Evolutionary conservation across 2,888 invertebrate species (phyloP).

Genomic region (Apocheima hispidaria): DNA sequence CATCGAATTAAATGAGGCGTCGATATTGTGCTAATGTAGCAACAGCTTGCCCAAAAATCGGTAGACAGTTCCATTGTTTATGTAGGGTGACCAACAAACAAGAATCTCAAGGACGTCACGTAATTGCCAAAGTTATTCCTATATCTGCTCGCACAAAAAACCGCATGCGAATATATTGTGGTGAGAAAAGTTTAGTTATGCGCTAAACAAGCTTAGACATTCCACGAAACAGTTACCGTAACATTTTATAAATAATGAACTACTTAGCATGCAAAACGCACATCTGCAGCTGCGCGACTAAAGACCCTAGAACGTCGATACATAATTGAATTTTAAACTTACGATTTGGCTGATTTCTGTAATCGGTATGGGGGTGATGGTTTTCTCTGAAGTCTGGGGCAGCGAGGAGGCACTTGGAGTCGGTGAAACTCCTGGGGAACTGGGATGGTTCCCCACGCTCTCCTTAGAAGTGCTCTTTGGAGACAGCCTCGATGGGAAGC

Average conservation of each 20-base stretch:
- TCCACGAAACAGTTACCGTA: slow-evolving; percentile 56
- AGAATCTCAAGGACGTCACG: slow-evolving; percentile 32
- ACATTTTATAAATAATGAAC: slow-evolving; percentile 59
- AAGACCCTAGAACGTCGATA: slow-evolving; percentile 35
- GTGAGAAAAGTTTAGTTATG: slow-evolving; percentile 50
- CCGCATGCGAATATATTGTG: slow-evolving; percentile 36
- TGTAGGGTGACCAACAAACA: slow-evolving; percentile 35
- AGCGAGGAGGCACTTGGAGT: slow-evolving; percentile 87
- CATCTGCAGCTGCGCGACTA: slow-evolving; percentile 51
- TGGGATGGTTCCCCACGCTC: slow-evolving; percentile 86
- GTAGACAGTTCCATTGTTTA: slow-evolving; percentile 33
- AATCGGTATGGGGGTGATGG: slow-evolving; percentile 86
- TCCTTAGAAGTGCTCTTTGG: slow-evolving; percentile 93
- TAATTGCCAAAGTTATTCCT: slow-evolving; percentile 17
- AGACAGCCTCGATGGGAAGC: slow-evolving; percentile 94
- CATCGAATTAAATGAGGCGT: slow-evolving; percentile 38
- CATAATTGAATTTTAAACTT: slow-evolving; percentile 69
- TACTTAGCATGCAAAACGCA: slow-evolving; percentile 62
- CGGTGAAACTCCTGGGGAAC: slow-evolving; percentile 86
- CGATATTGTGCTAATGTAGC: slow-evolving; percentile 46
- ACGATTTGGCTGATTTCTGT: slow-evolving; percentile 90
- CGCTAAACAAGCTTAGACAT: slow-evolving; percentile 47
- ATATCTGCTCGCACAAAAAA: slow-evolving; percentile 31
- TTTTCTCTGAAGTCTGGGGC: slow-evolving; percentile 85
- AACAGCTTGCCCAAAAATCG: slow-evolving; percentile 28